Conservation (phyloP, 2,888 invertebrate genomes). For the Seira musarum region DNA sequence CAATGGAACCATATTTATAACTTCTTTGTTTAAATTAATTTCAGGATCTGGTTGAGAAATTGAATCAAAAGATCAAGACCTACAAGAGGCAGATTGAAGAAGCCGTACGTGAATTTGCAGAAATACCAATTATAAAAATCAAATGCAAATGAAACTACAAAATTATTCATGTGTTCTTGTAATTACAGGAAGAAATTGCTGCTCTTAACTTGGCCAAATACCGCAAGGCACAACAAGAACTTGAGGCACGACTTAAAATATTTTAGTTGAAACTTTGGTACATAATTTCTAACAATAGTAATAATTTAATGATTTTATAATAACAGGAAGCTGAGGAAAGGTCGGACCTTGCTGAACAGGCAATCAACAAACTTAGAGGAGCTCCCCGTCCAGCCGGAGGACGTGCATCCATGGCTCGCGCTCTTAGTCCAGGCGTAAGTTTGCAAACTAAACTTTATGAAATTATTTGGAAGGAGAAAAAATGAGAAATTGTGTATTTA, state of each 20-base stretch:
- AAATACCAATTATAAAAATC: too few species aligned
- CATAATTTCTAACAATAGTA: too few species aligned
- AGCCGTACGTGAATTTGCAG: too few species aligned
- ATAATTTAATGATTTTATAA: too few species aligned
- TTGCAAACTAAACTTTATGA: neutral
- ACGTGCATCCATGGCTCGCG: slow-evolving; percentile 52
- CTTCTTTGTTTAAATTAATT: too few species aligned
- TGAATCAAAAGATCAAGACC: slow-evolving; percentile 75
- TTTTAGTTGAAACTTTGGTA: too few species aligned
- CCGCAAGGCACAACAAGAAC: slow-evolving; percentile 96
- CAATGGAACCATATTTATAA: too few species aligned
- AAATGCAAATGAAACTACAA: too few species aligned
- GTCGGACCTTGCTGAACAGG: slow-evolving; percentile 45
- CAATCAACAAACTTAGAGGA: slow-evolving; percentile 53
- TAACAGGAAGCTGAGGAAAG: slow-evolving; percentile 98
- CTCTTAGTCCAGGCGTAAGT: slow-evolving; percentile 60
- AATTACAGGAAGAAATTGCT: slow-evolving; percentile 87
- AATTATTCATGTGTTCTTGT: too few species aligned
- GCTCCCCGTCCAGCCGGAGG: slow-evolving; percentile 32
- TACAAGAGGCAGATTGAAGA: slow-evolving; percentile 75
- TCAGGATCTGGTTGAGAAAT: slow-evolving; percentile 77
- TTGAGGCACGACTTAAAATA: too few species aligned
- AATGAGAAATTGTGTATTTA: too few species aligned
- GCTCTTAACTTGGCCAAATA: slow-evolving; percentile 98
- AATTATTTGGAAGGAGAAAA: too few species aligned